phyloP scores from a whole-genome alignment of 2,113 vertebrate genomes.

The Capricornis sumatraensis region DNA sequence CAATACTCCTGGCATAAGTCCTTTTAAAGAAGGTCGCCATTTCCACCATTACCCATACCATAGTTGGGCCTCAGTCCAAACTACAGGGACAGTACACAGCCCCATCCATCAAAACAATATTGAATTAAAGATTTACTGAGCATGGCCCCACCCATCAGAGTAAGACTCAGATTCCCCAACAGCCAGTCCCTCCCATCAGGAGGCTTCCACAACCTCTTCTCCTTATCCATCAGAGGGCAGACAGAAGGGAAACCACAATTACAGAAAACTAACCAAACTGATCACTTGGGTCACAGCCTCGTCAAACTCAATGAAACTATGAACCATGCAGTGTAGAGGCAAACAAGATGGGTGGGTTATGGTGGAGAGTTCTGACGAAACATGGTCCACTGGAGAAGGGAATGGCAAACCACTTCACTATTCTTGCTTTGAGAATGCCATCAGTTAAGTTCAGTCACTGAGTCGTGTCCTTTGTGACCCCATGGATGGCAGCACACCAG shows the following conservation, averaged over 20 bases:
- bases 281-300: not conserved
- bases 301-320: not conserved
- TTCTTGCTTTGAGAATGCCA: not conserved
- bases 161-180: not conserved
- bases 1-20: not conserved
- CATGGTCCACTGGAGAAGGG: not conserved
- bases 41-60: not conserved
- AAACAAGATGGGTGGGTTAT: not conserved
- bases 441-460: not conserved
- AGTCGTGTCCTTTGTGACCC: accelerated
- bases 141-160: accelerated
- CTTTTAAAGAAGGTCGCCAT: not conserved
- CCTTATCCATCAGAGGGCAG: not conserved
- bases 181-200: not conserved
- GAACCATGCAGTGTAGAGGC: not conserved
- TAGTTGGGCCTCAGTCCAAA: not conserved
- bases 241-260: not conserved
- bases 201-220: not conserved
- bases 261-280: not conserved
- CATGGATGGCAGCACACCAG: not conserved
- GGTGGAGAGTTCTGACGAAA: not conserved
- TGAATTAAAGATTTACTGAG: not conserved
- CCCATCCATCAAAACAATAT: not conserved
- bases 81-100: not conserved
- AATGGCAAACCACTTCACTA: not conserved